A percentile compares a stretch with the other conserved stretches of the same genome.
Conservation (phyloP, 2,797 vertebrate genomes). For the Anas bernieri region DNA sequence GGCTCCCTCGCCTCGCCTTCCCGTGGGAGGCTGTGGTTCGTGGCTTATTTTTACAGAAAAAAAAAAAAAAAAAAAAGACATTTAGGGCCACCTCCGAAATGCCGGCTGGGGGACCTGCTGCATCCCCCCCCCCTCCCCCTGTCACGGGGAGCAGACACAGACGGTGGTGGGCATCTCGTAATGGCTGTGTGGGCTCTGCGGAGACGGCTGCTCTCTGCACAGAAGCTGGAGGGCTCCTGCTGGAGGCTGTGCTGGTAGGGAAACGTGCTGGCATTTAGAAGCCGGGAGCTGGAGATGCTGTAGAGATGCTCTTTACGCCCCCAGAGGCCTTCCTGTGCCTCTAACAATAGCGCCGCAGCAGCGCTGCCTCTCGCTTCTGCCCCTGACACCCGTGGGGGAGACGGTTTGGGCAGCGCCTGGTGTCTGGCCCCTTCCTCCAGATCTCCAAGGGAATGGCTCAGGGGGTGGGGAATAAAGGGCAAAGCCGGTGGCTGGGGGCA, state of each 20-base stretch:
- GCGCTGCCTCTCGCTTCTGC: neutral
- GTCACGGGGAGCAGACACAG: neutral
- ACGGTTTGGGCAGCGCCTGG: neutral
- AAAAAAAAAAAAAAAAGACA: neutral
- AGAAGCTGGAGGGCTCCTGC: neutral
- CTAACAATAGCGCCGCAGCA: neutral
- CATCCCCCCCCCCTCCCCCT: neutral
- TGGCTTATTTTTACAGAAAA: neutral
- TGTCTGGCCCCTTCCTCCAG: neutral
- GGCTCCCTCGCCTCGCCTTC: neutral
- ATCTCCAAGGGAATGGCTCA: neutral
- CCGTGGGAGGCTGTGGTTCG: neutral
- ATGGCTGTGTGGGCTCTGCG: neutral
- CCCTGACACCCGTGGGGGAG: neutral
- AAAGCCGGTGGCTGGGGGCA: neutral
- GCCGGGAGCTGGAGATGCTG: neutral
- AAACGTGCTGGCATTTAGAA: neutral
- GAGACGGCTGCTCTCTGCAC: accelerated
- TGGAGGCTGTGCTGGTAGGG: neutral
- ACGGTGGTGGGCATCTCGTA: neutral
- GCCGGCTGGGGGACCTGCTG: neutral
- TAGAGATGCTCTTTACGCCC: neutral
- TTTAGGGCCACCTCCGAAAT: neutral
- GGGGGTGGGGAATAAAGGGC: neutral
- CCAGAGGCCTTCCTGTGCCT: neutral